Evolutionary conservation across 1,140 invertebrate species (phyloP).

Genomic region (Procambarus virginalis): DNA sequence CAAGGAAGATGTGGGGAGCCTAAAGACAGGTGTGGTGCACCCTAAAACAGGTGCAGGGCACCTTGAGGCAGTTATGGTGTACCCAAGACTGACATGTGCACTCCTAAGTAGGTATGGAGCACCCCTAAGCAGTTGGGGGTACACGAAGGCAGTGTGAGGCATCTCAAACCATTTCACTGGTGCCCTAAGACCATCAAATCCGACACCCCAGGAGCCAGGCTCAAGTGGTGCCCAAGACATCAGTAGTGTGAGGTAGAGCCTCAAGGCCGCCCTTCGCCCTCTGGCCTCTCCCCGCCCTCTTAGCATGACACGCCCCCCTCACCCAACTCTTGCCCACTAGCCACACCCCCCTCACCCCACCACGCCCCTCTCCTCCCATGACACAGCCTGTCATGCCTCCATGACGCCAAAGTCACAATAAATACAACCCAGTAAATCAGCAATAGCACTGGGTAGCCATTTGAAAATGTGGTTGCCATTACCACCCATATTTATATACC

Average conservation of each 20-base stretch:
- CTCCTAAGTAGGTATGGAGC: no score
- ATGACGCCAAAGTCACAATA: not conserved
- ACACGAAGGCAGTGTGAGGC: no score
- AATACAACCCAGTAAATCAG: slow-evolving; percentile 26
- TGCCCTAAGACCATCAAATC: no score
- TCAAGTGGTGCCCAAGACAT: not conserved
- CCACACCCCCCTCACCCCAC: not conserved
- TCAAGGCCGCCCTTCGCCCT: not conserved
- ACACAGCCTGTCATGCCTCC: not conserved
- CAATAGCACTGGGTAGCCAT: slow-evolving; percentile 26
- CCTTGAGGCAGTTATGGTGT: no score
- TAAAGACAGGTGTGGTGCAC: no score
- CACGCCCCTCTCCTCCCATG: not conserved
- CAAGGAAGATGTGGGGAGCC: no score
- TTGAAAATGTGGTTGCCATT: slow-evolving; percentile 49
- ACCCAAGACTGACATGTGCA: no score
- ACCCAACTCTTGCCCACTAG: not conserved
- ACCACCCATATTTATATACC: slow-evolving; percentile 22
- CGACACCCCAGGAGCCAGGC: no score
- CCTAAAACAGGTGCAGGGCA: no score
- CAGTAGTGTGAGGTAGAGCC: not conserved
- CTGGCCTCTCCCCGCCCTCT: not conserved
- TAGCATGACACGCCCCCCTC: not conserved
- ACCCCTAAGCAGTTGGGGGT: no score
- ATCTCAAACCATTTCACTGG: no score